phyloP scores from a whole-genome alignment of 2,113 vertebrate genomes.

The Spea multiplicata region DNA sequence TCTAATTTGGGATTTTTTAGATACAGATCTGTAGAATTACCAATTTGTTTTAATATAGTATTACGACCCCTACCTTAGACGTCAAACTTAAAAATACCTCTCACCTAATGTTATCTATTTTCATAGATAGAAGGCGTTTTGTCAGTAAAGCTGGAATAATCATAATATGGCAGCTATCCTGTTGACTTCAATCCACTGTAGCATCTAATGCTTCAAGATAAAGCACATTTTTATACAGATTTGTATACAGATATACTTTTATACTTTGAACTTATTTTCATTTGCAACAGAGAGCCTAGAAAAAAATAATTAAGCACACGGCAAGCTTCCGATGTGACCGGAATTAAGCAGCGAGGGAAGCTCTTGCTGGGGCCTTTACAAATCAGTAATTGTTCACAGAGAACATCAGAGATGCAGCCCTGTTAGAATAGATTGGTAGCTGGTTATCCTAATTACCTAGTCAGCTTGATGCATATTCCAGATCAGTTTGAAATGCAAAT shows the following conservation, averaged over 20 bases:
- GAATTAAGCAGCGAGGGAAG: slow-evolving; percentile 1
- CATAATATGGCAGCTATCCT: neutral
- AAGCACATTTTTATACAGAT: neutral
- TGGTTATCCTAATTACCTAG: slow-evolving; percentile 17
- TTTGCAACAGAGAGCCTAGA: neutral
- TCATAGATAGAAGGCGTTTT: neutral
- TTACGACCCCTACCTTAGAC: too few relatives aligned
- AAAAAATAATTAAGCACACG: slow-evolving; percentile 17
- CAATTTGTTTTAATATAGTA: too few relatives aligned
- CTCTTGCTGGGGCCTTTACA: neutral
- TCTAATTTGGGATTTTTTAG: too few relatives aligned
- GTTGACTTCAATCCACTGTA: neutral
- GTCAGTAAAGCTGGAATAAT: neutral
- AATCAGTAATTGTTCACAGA: neutral
- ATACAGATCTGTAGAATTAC: too few relatives aligned
- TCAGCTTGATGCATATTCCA: slow-evolving; percentile 18
- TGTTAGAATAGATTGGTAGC: slow-evolving; percentile 10
- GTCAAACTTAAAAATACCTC: too few relatives aligned
- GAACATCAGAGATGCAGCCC: neutral
- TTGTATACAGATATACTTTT: too few relatives aligned
- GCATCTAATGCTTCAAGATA: neutral
- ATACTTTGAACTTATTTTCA: neutral
- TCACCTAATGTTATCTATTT: neutral
- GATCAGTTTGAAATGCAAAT: neutral
- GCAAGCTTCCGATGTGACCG: neutral